A percentile compares a stretch with the other conserved stretches of the same genome.
phyloP scores from a whole-genome alignment of 2,797 vertebrate species.

The Pipistrellus kuhlii region DNA sequence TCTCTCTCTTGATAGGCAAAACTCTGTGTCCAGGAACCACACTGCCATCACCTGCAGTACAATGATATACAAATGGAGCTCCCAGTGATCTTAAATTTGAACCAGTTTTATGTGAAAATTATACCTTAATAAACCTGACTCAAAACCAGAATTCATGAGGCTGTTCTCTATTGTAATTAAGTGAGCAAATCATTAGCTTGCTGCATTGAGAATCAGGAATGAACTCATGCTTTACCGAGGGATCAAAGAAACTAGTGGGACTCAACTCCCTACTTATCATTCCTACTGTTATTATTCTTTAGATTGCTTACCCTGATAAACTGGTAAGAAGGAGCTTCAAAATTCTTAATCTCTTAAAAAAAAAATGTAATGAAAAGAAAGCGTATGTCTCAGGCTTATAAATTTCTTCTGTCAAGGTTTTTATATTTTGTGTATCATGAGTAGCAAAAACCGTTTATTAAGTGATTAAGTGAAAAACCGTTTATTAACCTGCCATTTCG shows the following conservation, averaged over 20 bases:
- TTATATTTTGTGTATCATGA: not conserved
- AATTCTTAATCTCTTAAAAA: constrained; percentile 28
- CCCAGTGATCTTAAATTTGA: not conserved
- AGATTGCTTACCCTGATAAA: not conserved
- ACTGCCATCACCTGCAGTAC: not conserved
- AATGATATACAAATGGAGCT: not conserved
- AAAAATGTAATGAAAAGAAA: not conserved
- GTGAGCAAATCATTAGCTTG: not conserved
- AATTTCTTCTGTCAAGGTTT: not conserved
- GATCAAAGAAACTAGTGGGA: not conserved
- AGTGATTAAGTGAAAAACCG: not conserved
- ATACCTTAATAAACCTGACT: not conserved
- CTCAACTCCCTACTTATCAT: not conserved
- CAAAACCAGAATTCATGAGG: not conserved
- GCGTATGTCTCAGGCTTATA: not conserved
- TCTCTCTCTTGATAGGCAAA: not conserved
- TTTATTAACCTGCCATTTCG: not conserved
- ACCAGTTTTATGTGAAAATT: not conserved
- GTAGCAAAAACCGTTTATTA: not conserved
- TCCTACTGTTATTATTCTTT: not conserved
- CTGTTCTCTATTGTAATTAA: not conserved
- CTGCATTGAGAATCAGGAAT: not conserved
- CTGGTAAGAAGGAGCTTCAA: not conserved
- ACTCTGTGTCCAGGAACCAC: not conserved
- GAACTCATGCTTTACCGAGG: not conserved